These are phyloP conservation scores for Scaptodrosophila lebanonensis DNA, from an alignment of 1,140 invertebrate genomes.

Conservation along the genomic window DNA sequence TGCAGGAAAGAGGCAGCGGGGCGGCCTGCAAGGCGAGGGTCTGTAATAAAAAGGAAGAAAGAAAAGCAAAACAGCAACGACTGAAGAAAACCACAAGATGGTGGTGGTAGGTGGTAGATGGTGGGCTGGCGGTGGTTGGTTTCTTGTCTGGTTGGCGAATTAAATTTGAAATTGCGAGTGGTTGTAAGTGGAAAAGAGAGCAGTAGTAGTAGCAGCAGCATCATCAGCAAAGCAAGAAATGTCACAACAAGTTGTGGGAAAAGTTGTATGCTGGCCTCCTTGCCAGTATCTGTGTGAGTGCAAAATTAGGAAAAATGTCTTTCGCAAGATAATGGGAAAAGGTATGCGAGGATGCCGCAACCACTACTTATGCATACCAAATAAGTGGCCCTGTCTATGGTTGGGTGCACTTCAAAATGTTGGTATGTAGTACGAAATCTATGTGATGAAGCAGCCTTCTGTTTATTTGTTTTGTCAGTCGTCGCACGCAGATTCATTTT, in stretches of 20 bases:
- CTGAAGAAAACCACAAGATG: conserved; percentile 59
- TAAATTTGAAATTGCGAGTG: conserved; percentile 69
- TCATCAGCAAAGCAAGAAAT: conserved; percentile 4
- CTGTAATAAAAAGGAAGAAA: conserved; percentile 63
- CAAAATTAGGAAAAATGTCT: conserved; percentile 72
- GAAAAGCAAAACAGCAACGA: conserved; percentile 39
- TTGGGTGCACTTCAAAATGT: background rate
- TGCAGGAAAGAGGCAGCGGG: conserved; percentile 36
- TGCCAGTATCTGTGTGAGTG: conserved; percentile 41
- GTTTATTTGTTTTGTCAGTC: conserved; percentile 66
- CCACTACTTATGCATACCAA: conserved; percentile 69
- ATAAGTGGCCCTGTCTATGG: conserved; percentile 36
- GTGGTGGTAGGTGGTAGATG: conserved; percentile 34
- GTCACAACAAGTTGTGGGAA: conserved; percentile 67
- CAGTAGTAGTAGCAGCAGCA: conserved; percentile 8
- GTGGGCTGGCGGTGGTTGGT: conserved; percentile 1
- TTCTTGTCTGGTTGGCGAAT: conserved; percentile 56
- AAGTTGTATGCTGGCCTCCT: conserved; percentile 66
- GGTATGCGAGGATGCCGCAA: conserved; percentile 34
- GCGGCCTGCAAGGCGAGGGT: conserved; percentile 44
- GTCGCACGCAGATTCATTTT: conserved; percentile 32
- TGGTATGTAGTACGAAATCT: background rate
- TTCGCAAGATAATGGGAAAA: conserved; percentile 41
- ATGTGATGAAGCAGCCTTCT: conserved; percentile 31
- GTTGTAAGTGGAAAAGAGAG: conserved; percentile 20